These are phyloP conservation scores for Cheumatopsyche charites DNA, from an alignment of 1,140 invertebrate species.

Conservation along the genomic window DNA sequence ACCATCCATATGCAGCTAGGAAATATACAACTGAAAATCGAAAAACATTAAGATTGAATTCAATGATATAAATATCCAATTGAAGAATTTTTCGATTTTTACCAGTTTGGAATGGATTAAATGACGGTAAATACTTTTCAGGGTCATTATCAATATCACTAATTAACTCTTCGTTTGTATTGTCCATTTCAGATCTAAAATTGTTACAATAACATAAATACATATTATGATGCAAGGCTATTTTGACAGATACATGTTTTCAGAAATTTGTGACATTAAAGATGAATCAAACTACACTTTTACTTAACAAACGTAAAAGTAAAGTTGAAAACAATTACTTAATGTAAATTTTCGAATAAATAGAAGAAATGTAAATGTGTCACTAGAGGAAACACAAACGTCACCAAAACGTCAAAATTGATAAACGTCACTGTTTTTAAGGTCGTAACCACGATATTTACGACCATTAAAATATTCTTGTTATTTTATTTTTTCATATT, in stretches of 20 bases:
- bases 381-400: too few relatives aligned
- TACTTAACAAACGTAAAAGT: too few relatives aligned
- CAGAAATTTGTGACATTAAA: neutral
- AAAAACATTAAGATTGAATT: neutral
- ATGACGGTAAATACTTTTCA: conserved; percentile 2
- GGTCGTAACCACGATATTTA: too few relatives aligned
- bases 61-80: neutral
- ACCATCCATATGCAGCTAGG: conserved; percentile 28
- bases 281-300: neutral
- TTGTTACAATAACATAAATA: neutral
- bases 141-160: conserved; percentile 14
- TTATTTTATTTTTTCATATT: too few relatives aligned
- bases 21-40: conserved; percentile 25
- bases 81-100: neutral
- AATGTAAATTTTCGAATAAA: too few relatives aligned
- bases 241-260: neutral
- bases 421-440: too few relatives aligned
- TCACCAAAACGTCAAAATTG: too few relatives aligned
- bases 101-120: conserved; percentile 23
- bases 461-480: too few relatives aligned
- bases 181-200: neutral
- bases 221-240: neutral
- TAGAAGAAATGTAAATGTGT: too few relatives aligned
- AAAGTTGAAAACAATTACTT: too few relatives aligned
- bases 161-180: neutral